Evolutionary conservation across 1,140 invertebrate genomes (phyloP), one percentile per base, ranked within the genome.

Genomic region (Papilio polyxenes): DNA sequence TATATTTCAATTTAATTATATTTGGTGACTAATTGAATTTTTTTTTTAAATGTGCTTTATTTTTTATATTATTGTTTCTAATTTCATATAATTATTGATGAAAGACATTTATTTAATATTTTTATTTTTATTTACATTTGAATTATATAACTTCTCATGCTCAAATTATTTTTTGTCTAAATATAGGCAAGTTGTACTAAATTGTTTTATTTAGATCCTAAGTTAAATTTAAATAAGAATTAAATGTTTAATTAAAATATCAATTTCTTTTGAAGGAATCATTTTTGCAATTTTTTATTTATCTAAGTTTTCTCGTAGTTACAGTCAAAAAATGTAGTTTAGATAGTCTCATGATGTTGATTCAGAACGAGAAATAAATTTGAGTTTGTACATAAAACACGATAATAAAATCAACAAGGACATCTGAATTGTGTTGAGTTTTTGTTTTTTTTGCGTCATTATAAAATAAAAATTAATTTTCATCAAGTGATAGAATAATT

Each of bases 101-200:
- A 75, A 75, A 75, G 44, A 75, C 74, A 75, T 75, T 75, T 75
- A 75, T 75, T 75, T 75, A 62, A 23, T 62, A 23, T 23, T 20
- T 62, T 62, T 23, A 20, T 11, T 59, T n/a, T 59, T 62, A 62
- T 20, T 75, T 75, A 49, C n/a, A 49, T 75, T 75, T 75, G 20
- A 75, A 49, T 49, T 75, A 17, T 75, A 31, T 75, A 15, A 75
- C 13, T 44, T 75, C 48, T 75, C 44, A 75, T 75, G 74, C 74
- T 75, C 74, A 75, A 75, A 75, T 49, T 20, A 20, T n/a, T 49
- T 75, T 75, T 75, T 75, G 44, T 40, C 74, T 49, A 75, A 75
- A 48, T 40, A 15, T 74, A 74, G 72, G 40, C 40, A 75, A 9
- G 8, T 37, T 44, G 72, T 75, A 75, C 13, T 17, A 44, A 49